Percentiles rank a stretch among this genome's conserved stretches.
Conservation (phyloP, 2,797 vertebrate species). For the Enteromius radiatus region DNA sequence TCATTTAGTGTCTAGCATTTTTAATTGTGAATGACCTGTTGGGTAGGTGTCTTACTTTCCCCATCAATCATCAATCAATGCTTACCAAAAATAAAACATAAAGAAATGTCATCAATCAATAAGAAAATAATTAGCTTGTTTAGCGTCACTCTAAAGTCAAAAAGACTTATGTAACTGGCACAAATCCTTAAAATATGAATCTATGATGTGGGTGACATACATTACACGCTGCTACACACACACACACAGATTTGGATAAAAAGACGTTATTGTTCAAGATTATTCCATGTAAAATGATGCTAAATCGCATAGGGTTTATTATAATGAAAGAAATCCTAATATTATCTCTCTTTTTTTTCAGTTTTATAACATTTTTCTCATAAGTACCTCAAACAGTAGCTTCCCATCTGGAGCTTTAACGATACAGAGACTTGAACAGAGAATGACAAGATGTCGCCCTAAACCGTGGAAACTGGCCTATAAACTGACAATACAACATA, state of each 20-base stretch:
- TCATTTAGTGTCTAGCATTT: neutral
- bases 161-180: conserved; percentile 18
- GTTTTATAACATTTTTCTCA: neutral
- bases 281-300: neutral
- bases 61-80: neutral
- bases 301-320: no score
- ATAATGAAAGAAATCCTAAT: neutral
- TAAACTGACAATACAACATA: neutral
- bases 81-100: neutral
- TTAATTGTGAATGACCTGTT: conserved; percentile 9
- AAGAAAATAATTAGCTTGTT: neutral
- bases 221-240: neutral
- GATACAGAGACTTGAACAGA: conserved; percentile 3
- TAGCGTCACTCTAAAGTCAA: neutral
- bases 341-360: neutral
- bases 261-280: neutral
- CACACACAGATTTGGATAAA: neutral
- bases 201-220: conserved; percentile 1
- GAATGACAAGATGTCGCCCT: neutral
- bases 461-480: neutral
- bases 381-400: neutral
- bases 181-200: conserved; percentile 18
- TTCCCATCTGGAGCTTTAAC: conserved; percentile 1
- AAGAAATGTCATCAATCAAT: neutral
- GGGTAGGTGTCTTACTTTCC: neutral